Evolutionary conservation across 2,797 vertebrate species (phyloP).

Genomic region (Amblyopsis hoosieri): DNA sequence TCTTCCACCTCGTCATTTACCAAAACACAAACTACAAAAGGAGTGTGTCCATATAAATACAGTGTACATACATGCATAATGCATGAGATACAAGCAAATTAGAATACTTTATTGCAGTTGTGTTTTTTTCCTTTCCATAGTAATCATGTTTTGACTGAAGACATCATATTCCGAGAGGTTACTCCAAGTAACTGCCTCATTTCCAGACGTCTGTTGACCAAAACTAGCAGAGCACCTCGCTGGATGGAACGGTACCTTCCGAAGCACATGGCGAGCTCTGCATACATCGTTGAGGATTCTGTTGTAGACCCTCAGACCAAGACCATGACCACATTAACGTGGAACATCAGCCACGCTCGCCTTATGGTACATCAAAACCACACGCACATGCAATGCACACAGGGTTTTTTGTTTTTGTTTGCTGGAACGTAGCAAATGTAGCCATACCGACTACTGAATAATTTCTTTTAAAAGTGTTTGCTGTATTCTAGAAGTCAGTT

Average conservation of each 20-base stretch:
- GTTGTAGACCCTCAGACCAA: slow-evolving; percentile 90
- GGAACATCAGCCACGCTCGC: slow-evolving; percentile 95
- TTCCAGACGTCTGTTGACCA: slow-evolving; percentile 94
- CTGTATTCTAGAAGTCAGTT: too few relatives aligned
- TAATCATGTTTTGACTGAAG: slow-evolving; percentile 96
- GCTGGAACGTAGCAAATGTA: too few relatives aligned
- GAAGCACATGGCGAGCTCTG: slow-evolving; percentile 88
- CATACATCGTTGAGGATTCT: slow-evolving; percentile 97
- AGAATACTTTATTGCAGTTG: not conserved
- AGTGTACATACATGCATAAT: not conserved
- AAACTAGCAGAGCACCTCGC: slow-evolving; percentile 91
- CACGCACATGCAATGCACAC: not conserved
- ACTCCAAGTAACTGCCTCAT: slow-evolving; percentile 91
- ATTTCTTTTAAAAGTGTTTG: too few relatives aligned
- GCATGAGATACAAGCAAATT: not conserved
- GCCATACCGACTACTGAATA: too few relatives aligned
- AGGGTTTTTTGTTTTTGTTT: too few relatives aligned
- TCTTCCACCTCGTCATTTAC: not conserved
- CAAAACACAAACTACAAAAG: not conserved
- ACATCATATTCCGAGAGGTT: slow-evolving; percentile 93
- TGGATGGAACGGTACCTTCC: slow-evolving; percentile 95
- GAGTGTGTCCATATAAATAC: not conserved
- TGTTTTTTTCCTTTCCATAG: slow-evolving; percentile 59
- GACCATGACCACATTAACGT: slow-evolving; percentile 94
- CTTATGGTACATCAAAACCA: slow-evolving; percentile 82